These are phyloP conservation scores for Toxonevra muliebris DNA, from an alignment of 2,888 invertebrate species.

Conservation along the genomic window DNA sequence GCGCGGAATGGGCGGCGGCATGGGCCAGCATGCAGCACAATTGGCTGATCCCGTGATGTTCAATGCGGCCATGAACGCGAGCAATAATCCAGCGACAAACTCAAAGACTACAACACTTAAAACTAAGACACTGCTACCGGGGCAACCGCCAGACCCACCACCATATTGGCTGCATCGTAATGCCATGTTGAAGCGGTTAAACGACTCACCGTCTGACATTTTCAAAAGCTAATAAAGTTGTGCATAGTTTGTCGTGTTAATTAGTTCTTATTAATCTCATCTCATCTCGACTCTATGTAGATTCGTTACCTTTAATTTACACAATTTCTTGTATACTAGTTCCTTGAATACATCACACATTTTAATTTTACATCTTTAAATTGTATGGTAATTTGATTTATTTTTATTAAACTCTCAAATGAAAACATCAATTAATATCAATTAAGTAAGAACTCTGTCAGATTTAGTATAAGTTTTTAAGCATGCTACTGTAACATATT, in stretches of 20 bases:
- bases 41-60: slow-evolving; percentile 66
- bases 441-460: no score
- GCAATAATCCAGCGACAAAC: slow-evolving; percentile 48
- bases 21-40: slow-evolving; percentile 58
- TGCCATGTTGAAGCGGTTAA: slow-evolving; percentile 64
- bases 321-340: no score
- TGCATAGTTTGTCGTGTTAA: slow-evolving; percentile 13
- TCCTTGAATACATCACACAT: no score
- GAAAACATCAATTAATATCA: no score
- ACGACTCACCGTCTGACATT: slow-evolving; percentile 65
- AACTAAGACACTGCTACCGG: slow-evolving; percentile 67
- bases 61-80: slow-evolving; percentile 54
- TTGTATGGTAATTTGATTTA: no score
- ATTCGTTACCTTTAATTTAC: background rate
- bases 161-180: slow-evolving; percentile 66
- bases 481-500: no score
- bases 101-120: slow-evolving; percentile 69
- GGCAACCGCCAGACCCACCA: slow-evolving; percentile 64
- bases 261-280: background rate
- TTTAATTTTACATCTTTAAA: no score
- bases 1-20: slow-evolving; percentile 53
- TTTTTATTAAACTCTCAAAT: no score
- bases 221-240: slow-evolving; percentile 67
- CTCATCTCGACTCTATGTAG: background rate
- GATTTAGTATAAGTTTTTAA: no score